Percentiles rank a stretch among this genome's conserved stretches.
Evolutionary conservation across 2,113 vertebrate species (phyloP).

Genomic region (Herpailurus yagouaroundi): DNA sequence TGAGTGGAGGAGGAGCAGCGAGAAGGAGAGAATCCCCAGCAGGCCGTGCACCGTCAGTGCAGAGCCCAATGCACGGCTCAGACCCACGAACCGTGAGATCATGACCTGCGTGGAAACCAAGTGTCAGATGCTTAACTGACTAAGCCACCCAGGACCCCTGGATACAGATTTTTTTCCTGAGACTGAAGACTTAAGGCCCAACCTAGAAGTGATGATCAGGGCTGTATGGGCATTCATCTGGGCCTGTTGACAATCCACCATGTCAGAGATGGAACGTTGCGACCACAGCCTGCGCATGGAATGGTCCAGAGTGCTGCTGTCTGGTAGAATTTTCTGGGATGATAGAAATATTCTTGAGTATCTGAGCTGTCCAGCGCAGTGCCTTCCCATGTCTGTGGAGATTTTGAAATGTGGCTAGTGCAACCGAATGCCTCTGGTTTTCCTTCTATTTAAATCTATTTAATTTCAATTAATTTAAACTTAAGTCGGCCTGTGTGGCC

Average conservation of each 20-base stretch:
- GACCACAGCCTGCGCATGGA: not conserved
- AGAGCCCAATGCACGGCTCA: no score
- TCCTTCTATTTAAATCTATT: not conserved
- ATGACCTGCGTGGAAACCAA: no score
- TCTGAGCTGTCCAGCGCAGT: not conserved
- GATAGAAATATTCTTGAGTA: not conserved
- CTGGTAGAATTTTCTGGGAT: not conserved
- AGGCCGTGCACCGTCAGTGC: no score
- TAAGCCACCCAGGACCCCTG: no score
- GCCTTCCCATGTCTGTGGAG: not conserved
- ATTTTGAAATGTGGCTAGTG: not conserved
- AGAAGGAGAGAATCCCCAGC: no score
- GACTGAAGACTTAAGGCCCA: not conserved
- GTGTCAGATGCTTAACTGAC: no score
- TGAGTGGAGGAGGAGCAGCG: no score
- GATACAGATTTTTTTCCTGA: not conserved
- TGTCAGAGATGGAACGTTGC: not conserved
- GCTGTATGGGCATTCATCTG: not conserved
- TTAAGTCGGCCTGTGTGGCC: not conserved
- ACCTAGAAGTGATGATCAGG: not conserved
- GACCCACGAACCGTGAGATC: no score
- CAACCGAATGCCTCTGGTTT: not conserved
- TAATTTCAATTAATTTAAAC: not conserved
- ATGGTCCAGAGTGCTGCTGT: not conserved
- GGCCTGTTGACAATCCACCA: not conserved